Evolutionary conservation across 2,113 vertebrate genomes (phyloP), one percentile per base, ranked within the genome.

Genomic region (Dendropsophus ebraccatus): DNA sequence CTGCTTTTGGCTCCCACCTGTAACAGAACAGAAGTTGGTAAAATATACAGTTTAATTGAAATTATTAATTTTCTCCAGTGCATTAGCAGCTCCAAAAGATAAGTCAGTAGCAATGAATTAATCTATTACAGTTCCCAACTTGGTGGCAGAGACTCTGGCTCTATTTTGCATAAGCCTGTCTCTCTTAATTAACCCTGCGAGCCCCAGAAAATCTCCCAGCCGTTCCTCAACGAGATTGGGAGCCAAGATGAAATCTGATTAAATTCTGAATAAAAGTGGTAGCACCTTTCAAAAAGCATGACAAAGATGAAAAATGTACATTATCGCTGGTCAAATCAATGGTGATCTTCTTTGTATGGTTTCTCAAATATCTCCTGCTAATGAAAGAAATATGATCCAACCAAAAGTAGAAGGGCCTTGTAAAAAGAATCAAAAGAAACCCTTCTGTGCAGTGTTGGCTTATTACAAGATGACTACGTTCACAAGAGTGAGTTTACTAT

Each of bases 91-190:
- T 10, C 88, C 76, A 79, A 0, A 32, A 1, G 88, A 32, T 65
- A 89, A 90, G 86, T 50, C 81, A 78, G 14, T 88, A 89, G 88
- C 83, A 91, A 90, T 88, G 84, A 89, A 86, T 90, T 92, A 87
- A 88, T 90, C 88, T 87, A 77, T 93, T 89, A 85, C 89, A 87
- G 60, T 82, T 90, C 89, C 89, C 88, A 83, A 87, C 78, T 76
- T 88, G 88, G 89, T 88, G 85, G 82, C 77, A 81, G 77, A 25
- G 28, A 69, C 77, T 84, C 81, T 91, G 89, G 88, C 87, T 91
- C 83, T 78, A 10, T 58, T 17, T 72, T n/a, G 85, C 86, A 78
- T 62, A 25, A 79, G 81, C 80, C 70, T 52, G 87, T 81, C 87
- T 89, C 87, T 89, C 80, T 65, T 75, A 60, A 30, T 78, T 88